Percentiles rank a stretch among this genome's conserved stretches.
phyloP scores from a whole-genome alignment of 1,140 invertebrate species.

The Thaumatotibia leucotreta region DNA sequence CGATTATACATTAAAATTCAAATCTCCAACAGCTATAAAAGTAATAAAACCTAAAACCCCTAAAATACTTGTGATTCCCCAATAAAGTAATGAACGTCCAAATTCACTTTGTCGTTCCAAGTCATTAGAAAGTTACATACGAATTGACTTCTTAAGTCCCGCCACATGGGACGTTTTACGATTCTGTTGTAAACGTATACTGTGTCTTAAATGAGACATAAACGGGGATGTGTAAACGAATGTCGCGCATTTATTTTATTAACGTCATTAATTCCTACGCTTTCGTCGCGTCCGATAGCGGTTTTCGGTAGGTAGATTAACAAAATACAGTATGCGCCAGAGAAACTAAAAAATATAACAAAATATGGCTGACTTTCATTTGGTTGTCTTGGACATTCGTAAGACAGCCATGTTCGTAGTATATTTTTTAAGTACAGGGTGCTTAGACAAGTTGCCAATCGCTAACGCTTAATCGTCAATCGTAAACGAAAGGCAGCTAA shows the following conservation, averaged over 20 bases:
- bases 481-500: too few relatives aligned
- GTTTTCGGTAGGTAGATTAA: too few relatives aligned
- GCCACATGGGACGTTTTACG: constrained; percentile 61
- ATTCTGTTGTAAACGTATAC: constrained; percentile 61
- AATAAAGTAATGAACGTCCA: constrained; percentile 15
- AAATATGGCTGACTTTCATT: too few relatives aligned
- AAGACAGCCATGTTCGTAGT: too few relatives aligned
- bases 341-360: too few relatives aligned
- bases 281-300: constrained; percentile 50
- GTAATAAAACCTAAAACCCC: background rate
- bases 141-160: constrained; percentile 32
- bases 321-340: too few relatives aligned
- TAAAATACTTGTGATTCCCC: background rate
- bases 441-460: too few relatives aligned
- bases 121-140: constrained; percentile 39
- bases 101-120: constrained; percentile 36
- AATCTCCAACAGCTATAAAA: background rate
- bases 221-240: constrained; percentile 71
- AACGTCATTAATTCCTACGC: constrained; percentile 66
- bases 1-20: background rate
- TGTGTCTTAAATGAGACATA: constrained; percentile 75
- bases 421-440: too few relatives aligned
- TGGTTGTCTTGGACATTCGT: too few relatives aligned
- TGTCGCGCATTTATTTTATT: constrained; percentile 74
- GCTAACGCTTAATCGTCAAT: too few relatives aligned